A percentile compares a stretch with the other conserved stretches of the same genome.
Evolutionary conservation across 37 sponge, comb jelly and placozoan species (phyloP).

Genomic region (Oopsacas minuta): DNA sequence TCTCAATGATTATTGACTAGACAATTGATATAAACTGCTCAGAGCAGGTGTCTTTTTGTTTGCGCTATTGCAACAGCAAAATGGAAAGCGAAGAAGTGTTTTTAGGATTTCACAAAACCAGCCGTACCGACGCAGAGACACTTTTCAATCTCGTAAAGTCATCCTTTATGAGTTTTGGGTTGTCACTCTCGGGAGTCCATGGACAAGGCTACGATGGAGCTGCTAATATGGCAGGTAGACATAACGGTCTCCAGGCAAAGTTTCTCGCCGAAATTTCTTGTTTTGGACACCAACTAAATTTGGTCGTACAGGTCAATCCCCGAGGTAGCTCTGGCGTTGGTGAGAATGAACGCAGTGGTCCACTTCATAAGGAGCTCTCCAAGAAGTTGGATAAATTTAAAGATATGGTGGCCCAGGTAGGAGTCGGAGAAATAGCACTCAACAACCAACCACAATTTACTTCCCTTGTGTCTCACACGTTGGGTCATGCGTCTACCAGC

Average conservation of each 20-base stretch:
- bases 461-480: neutral
- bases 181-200: neutral
- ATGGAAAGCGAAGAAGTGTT: slow-evolving; percentile 14
- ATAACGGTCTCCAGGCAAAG: neutral
- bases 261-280: neutral
- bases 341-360: neutral
- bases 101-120: neutral
- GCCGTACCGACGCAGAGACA: neutral
- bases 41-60: slow-evolving; percentile 12
- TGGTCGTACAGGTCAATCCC: neutral
- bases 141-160: neutral
- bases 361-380: neutral
- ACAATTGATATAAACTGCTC: too few species aligned
- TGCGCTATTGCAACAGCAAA: neutral
- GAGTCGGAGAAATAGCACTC: neutral
- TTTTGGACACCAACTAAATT: neutral
- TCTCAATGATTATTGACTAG: too few species aligned
- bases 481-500: neutral
- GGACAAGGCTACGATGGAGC: slow-evolving; percentile 14
- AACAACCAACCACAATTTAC: neutral
- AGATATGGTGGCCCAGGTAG: neutral
- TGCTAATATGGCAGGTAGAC: neutral
- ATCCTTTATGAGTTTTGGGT: neutral
- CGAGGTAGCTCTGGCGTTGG: neutral
- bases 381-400: neutral